These are phyloP conservation scores for Corythornis cristatus DNA, from an alignment of 2,113 vertebrate species.

Conservation along the genomic window DNA sequence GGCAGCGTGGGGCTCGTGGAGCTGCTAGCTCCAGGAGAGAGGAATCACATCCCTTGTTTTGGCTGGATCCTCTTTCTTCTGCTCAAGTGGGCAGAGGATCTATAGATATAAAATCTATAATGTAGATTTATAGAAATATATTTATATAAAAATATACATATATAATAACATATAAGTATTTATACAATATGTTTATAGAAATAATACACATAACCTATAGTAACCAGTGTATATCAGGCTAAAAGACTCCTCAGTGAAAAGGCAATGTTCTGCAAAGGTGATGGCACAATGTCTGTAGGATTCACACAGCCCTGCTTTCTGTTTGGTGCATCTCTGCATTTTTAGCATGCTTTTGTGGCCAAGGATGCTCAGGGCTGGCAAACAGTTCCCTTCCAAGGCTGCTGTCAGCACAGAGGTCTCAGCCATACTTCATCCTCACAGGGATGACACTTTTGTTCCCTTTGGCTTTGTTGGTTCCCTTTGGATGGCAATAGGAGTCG, in stretches of 20 bases:
- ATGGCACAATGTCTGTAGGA: neutral
- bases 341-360: neutral
- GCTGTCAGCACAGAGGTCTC: neutral
- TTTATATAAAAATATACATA: too few species aligned
- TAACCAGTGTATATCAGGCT: neutral
- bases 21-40: neutral
- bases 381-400: neutral
- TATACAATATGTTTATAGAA: too few species aligned
- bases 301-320: neutral
- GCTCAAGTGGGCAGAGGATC: neutral
- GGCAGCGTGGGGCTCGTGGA: rapidly evolving
- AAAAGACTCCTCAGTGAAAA: neutral
- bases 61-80: neutral
- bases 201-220: neutral
- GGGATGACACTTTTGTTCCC: slow-evolving; percentile 3
- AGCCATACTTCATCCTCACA: neutral
- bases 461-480: slow-evolving; percentile 31
- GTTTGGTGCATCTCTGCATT: neutral
- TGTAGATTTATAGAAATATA: too few species aligned
- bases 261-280: neutral
- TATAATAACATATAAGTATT: too few species aligned
- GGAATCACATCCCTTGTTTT: neutral
- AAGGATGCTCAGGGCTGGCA: neutral
- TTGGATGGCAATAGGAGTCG: neutral
- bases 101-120: too few species aligned